Conservation (phyloP, 1,140 invertebrate genomes). For the Helicorthomorpha holstii region DNA sequence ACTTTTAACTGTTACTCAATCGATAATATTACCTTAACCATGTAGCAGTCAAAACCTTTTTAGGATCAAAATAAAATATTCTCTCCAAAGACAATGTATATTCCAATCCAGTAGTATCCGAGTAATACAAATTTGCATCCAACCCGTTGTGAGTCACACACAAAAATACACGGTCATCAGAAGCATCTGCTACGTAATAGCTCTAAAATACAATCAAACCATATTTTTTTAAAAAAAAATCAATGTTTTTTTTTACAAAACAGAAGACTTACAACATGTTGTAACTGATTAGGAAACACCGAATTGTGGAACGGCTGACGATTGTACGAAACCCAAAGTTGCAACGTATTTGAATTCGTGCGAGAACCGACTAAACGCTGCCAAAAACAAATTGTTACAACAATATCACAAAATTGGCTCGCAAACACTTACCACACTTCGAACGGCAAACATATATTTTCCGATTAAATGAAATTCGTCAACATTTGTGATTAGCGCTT, state of each 20-base stretch:
- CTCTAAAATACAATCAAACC: conserved; percentile 38
- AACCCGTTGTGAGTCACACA: conserved; percentile 61
- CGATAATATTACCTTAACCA: conserved; percentile 46
- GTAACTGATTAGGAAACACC: conserved; percentile 48
- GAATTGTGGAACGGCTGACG: conserved; percentile 47
- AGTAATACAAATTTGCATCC: conserved; percentile 54
- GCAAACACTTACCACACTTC: conserved; percentile 22
- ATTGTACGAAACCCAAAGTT: conserved; percentile 60
- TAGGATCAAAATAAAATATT: conserved; percentile 67
- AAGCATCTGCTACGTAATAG: conserved; percentile 68
- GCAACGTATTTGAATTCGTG: conserved; percentile 4
- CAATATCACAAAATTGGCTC: background rate
- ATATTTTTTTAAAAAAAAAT: no score
- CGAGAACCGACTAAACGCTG: conserved; percentile 20
- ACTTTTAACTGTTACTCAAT: no score
- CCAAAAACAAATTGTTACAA: background rate
- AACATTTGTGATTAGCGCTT: conserved; percentile 43
- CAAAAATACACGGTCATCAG: conserved; percentile 54
- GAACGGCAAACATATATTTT: conserved; percentile 69
- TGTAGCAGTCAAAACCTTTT: conserved; percentile 54
- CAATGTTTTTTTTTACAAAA: no score
- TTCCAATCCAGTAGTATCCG: conserved; percentile 24
- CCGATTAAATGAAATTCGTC: conserved; percentile 64
- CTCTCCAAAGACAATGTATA: conserved; percentile 65
- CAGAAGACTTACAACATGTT: conserved; percentile 21